phyloP scores from a whole-genome alignment of 2,113 vertebrate genomes.

The Leptocoma aspasia region DNA sequence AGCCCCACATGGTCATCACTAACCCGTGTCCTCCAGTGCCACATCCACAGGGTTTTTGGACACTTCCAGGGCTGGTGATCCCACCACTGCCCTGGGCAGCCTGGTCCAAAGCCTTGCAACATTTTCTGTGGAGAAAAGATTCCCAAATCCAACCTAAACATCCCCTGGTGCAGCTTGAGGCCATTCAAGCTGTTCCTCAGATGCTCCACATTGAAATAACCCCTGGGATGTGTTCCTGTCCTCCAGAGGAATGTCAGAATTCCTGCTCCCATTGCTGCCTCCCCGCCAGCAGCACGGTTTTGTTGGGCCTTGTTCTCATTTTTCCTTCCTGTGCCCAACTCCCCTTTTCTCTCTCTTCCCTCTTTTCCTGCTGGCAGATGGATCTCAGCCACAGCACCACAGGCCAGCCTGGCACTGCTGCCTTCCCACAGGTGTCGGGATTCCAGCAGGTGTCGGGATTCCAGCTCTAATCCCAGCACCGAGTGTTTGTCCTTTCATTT shows the following conservation, averaged over 20 bases:
- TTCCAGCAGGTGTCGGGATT: not conserved
- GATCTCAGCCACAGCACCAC: not conserved
- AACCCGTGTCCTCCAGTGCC: not conserved
- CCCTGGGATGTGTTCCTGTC: accelerated
- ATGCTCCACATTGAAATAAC: not conserved
- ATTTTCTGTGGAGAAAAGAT: not conserved
- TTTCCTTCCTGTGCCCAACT: not conserved
- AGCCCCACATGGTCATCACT: not conserved
- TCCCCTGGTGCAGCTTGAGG: not conserved
- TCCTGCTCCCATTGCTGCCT: not conserved
- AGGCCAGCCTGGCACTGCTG: not conserved
- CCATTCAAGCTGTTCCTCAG: not conserved
- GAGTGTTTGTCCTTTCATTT: not conserved
- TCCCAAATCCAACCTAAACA: not conserved
- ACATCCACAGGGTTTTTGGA: not conserved
- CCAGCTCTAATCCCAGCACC: not conserved
- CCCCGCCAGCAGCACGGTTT: accelerated
- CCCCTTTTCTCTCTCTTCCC: not conserved
- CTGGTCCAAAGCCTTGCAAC: not conserved
- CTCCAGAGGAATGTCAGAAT: not conserved
- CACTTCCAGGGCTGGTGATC: not conserved
- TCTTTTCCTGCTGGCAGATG: not conserved
- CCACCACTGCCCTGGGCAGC: not conserved
- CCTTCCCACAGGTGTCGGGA: not conserved
- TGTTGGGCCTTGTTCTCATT: not conserved